Conservation (phyloP, 2,797 vertebrate species). For the Pteronotus mesoamericanus region DNA sequence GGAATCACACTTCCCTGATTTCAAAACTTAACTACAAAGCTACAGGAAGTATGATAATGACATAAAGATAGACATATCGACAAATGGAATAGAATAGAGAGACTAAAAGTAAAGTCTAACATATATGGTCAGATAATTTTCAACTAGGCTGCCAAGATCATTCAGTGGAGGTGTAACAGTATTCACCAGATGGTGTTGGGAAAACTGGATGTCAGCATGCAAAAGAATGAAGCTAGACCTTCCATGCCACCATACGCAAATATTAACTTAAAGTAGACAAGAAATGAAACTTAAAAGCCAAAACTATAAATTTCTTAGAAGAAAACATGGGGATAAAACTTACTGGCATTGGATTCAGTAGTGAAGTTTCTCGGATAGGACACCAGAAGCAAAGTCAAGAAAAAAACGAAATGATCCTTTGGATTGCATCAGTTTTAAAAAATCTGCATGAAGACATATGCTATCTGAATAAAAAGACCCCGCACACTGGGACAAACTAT, state of each 20-base stretch:
- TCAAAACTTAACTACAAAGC: not conserved
- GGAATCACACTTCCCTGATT: not conserved
- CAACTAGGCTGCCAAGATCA: not conserved
- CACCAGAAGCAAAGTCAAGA: not conserved
- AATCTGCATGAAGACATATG: not conserved
- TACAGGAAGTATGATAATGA: not conserved
- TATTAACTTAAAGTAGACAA: not conserved
- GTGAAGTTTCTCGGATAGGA: not conserved
- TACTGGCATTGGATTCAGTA: not conserved
- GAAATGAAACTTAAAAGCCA: not conserved
- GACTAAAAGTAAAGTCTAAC: not conserved
- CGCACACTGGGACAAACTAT: not conserved
- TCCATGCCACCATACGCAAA: not conserved
- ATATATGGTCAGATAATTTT: not conserved
- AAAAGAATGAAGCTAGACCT: not conserved
- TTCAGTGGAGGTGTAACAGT: not conserved
- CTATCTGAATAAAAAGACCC: not conserved
- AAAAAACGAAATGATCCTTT: not conserved
- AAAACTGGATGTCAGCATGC: not conserved
- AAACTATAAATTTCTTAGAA: not conserved
- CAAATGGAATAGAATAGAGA: not conserved
- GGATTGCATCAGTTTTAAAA: not conserved
- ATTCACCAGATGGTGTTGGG: not conserved
- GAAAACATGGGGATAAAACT: not conserved
- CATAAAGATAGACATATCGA: not conserved